Conservation (phyloP, 2,888 invertebrate species). For the Palloptera scutellata region DNA sequence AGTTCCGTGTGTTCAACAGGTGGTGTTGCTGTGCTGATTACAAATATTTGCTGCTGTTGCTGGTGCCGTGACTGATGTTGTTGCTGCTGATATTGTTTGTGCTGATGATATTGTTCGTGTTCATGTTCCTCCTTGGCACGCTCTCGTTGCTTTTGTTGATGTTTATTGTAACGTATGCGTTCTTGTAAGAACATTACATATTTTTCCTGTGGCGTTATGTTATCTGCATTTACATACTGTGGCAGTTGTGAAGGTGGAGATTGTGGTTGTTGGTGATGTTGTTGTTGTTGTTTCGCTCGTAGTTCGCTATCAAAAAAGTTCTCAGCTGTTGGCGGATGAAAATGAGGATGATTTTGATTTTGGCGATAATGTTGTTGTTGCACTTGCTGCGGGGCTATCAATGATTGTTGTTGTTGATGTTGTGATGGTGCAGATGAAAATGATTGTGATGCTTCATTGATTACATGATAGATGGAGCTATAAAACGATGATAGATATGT, state of each 20-base stretch:
- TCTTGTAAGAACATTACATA: conserved; percentile 62
- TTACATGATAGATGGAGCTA: conserved; percentile 48
- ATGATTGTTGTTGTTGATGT: conserved; percentile 4
- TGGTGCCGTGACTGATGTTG: conserved; percentile 30
- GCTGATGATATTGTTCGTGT: conserved; percentile 37
- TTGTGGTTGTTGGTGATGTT: conserved; percentile 42
- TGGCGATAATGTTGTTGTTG: conserved; percentile 45
- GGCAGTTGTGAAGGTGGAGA: conserved; percentile 31
- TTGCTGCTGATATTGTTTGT: conserved; percentile 34
- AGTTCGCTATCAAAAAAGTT: conserved; percentile 39
- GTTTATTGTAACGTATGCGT: conserved; percentile 53
- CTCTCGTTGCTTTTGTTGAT: conserved; percentile 41
- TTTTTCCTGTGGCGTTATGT: conserved; percentile 61
- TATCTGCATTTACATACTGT: conserved; percentile 45
- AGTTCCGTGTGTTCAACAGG: conserved; percentile 29
- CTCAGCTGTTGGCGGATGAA: conserved; percentile 38
- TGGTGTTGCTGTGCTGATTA: conserved; percentile 42
- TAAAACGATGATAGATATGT: conserved; percentile 17
- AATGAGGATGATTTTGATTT: conserved; percentile 36
- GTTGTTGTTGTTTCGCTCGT: conserved; percentile 28
- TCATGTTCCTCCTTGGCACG: conserved; percentile 40
- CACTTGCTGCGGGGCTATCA: conserved; percentile 22
- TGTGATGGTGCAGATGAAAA: conserved; percentile 30
- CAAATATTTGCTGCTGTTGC: conserved; percentile 39
- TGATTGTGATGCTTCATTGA: conserved; percentile 34